Evolutionary conservation across 2,888 invertebrate species (phyloP), one percentile per base, ranked within the genome.

Genomic region (Amiota mariae): DNA sequence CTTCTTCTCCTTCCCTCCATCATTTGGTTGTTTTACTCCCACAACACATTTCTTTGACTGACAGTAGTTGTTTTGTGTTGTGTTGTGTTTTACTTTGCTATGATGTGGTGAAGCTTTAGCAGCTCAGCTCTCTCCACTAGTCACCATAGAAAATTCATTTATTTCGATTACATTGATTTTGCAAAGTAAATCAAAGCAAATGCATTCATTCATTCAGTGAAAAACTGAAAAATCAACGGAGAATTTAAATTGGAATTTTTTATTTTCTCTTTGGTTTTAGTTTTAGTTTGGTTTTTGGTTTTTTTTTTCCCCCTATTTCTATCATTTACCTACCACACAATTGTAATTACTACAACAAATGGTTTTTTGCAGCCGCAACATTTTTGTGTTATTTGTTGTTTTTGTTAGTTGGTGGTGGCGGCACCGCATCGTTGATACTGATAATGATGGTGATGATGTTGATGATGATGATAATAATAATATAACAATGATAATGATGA

Each of bases 281-380:
- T n/a, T n/a, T n/a, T n/a, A n/a, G n/a, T 54, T 54, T 54, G 4
- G 54, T 54, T n/a, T 66, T 47, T 15, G 47, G 2, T 64, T 64
- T 46, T 64, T 24, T 2, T 66, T 20, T 48, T 48, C 3, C 49
- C 20, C n/a, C n/a, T 48, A 36, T 49, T 48, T 36, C 20, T 57
- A 15, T 10, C 11, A 13, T 63, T 63, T n/a, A 66, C 67, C 49
- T 66, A 48, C 67, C 49, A 18, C 67, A 67, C 67, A 51, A 24
- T 51, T 67, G 51, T 67, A 67, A 67, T 67, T 67, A 67, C 36
- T 36, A 36, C 47, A 67, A 67, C 67, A 67, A 67, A 67, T 67
- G 2, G 13, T 36, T 2, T 36, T 36, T 47, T 49, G 67, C 61
- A 46, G 61, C 24, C 61, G 36, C 36, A 63, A 63, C 20, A 63